phyloP scores from a whole-genome alignment of 2,797 vertebrate species.

The Rhinogobio ventralis region DNA sequence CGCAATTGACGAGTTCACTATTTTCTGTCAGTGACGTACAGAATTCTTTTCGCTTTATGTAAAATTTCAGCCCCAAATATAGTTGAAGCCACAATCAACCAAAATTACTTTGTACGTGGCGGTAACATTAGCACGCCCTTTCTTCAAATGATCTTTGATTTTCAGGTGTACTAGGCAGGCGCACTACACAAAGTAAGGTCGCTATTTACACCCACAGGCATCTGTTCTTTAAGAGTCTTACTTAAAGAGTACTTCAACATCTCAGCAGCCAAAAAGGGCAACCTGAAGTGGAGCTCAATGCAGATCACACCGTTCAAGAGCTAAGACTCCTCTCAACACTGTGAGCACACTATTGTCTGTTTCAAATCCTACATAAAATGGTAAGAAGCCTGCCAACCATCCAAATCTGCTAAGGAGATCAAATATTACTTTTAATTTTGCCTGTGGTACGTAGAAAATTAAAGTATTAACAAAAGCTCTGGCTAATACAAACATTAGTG shows the following conservation, averaged over 20 bases:
- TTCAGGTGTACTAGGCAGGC: constrained; percentile 38
- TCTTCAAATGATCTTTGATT: constrained; percentile 45
- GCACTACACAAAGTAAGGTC: constrained; percentile 26
- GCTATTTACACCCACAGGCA: constrained; percentile 41
- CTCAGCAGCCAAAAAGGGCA: constrained; percentile 54
- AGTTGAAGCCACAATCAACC: constrained; percentile 46
- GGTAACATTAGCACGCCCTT: constrained; percentile 18
- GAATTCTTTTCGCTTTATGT: neutral
- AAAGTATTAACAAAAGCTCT: constrained; percentile 9
- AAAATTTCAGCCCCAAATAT: constrained; percentile 12
- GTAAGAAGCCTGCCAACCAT: constrained; percentile 28
- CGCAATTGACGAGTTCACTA: constrained; percentile 49
- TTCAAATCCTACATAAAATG: constrained; percentile 48
- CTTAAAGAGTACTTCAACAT: constrained; percentile 61
- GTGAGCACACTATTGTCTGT: constrained; percentile 52
- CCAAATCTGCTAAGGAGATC: constrained; percentile 32
- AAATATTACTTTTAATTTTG: constrained; percentile 2
- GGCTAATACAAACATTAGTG: constrained; percentile 3
- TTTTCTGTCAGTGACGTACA: constrained; percentile 42
- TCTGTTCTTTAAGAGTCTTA: constrained; percentile 52
- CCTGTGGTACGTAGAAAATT: neutral
- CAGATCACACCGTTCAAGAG: constrained; percentile 59
- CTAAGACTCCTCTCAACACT: constrained; percentile 51
- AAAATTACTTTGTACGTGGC: constrained; percentile 36
- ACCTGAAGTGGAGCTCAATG: constrained; percentile 62